These are phyloP conservation scores for Charadrius vociferus DNA, from an alignment of 2,113 vertebrate genomes.

Conservation along the genomic window DNA sequence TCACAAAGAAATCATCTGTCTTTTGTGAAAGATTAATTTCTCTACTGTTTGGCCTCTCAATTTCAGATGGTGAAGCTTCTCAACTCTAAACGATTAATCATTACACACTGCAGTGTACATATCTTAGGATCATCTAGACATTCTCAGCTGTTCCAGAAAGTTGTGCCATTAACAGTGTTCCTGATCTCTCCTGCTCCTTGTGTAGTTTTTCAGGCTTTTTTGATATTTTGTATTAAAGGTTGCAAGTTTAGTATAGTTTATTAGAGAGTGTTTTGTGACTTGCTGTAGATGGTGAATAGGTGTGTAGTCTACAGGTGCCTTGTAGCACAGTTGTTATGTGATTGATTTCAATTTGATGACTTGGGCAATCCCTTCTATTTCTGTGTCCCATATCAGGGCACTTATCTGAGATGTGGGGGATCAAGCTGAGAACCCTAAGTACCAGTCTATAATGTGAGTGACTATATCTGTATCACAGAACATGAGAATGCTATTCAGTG, in stretches of 20 bases:
- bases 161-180: neutral
- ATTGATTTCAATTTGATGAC: neutral
- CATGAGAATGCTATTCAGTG: fast-evolving
- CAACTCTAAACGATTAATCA: neutral
- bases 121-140: neutral
- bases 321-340: neutral
- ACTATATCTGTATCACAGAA: neutral
- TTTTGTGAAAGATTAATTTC: neutral
- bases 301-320: neutral
- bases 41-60: neutral
- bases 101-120: neutral
- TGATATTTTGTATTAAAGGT: neutral
- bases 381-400: neutral
- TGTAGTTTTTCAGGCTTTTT: neutral
- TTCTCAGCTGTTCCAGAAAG: neutral
- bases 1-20: neutral
- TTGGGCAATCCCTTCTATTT: neutral
- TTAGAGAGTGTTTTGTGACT: neutral
- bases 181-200: neutral
- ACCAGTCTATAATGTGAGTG: neutral
- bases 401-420: neutral
- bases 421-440: neutral
- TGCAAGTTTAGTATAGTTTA: neutral
- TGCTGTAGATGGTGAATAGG: neutral
- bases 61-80: neutral